Percentiles rank a stretch among this genome's conserved stretches.
phyloP scores from a whole-genome alignment of 2,888 invertebrate species.

The Pollenia labialis region DNA sequence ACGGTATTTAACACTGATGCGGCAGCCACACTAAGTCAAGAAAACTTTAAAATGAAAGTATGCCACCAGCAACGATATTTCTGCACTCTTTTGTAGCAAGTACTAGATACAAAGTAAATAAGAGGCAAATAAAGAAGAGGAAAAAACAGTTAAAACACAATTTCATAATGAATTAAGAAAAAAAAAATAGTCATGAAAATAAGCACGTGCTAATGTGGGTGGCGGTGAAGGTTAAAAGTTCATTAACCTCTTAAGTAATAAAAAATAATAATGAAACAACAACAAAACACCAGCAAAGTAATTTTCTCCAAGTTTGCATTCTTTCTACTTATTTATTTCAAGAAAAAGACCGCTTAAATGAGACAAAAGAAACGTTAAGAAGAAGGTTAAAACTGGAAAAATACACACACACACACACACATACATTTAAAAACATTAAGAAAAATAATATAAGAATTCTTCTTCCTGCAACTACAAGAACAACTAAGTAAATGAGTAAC shows the following conservation, averaged over 20 bases:
- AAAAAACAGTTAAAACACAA: slow-evolving; percentile 26
- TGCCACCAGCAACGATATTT: slow-evolving; percentile 25
- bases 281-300: slow-evolving; percentile 29
- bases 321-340: not conserved
- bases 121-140: not conserved
- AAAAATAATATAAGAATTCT: slow-evolving; percentile 37
- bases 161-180: slow-evolving; percentile 61
- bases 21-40: not conserved
- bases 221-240: slow-evolving; percentile 49
- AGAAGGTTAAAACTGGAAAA: slow-evolving; percentile 51
- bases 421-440: slow-evolving; percentile 34
- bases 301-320: slow-evolving; percentile 41
- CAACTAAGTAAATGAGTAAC: slow-evolving; percentile 52
- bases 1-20: not conserved
- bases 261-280: slow-evolving; percentile 47
- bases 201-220: slow-evolving; percentile 64
- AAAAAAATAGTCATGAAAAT: slow-evolving; percentile 13
- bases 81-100: not conserved
- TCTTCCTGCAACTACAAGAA: slow-evolving; percentile 16
- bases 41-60: slow-evolving; percentile 29
- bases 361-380: slow-evolving; percentile 53
- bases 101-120: slow-evolving; percentile 7
- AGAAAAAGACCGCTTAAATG: slow-evolving; percentile 54
- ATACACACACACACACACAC: slow-evolving; percentile 32
- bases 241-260: slow-evolving; percentile 57